Base-by-base conservation (phyloP, 2,797 vertebrate genomes). In the Ciconia nigra region DNA sequence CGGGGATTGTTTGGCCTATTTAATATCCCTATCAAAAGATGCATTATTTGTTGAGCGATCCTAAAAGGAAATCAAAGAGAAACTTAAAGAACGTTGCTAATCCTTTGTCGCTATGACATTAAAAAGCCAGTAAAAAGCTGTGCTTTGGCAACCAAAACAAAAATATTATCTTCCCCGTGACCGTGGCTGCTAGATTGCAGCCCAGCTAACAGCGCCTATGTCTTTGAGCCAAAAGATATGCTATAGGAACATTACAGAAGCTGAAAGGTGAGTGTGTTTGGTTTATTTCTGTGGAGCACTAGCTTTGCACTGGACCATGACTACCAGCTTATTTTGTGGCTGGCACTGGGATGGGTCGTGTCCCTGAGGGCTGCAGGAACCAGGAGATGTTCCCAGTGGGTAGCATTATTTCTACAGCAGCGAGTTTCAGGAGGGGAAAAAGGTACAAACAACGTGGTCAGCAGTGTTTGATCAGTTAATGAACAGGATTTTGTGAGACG, bases 1-100 rank as follows among this genome's bases (percentile, higher is more conserved):
- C 0, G 0, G 63, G 73, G 81, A 80, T 77, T 92, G 89, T 96
- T 89, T 82, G 78, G 74, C 58, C 86, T 89, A 17, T 87, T 96
- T 96, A 93, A 96, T 92, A 80, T 57, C 82, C 78, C 89, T 76
- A 89, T 70, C 87, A 94, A 87, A 93, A 83, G 58, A 79, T 47
- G 66, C 47, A 66, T 78, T 95, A 83, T 93, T 96, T 95, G 52
- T 83, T 61, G 57, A 88, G 74, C 59, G 49, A 72, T 87, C 80
- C 81, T 57, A 82, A 95, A 83, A 66, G 65, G 39, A 94, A 89
- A 96, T 89, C 47, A 88, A 91, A 81, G 69, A 59, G 76, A 74
- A 82, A 79, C 66, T 54, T 90, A 35, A 88, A 95, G 81, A 91
- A 92, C 1, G 0, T 57, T 88, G 67, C 25, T 92, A 92, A 85